These are phyloP conservation scores for Sesia bembeciformis DNA, from an alignment of 2,888 invertebrate species.

Conservation along the genomic window DNA sequence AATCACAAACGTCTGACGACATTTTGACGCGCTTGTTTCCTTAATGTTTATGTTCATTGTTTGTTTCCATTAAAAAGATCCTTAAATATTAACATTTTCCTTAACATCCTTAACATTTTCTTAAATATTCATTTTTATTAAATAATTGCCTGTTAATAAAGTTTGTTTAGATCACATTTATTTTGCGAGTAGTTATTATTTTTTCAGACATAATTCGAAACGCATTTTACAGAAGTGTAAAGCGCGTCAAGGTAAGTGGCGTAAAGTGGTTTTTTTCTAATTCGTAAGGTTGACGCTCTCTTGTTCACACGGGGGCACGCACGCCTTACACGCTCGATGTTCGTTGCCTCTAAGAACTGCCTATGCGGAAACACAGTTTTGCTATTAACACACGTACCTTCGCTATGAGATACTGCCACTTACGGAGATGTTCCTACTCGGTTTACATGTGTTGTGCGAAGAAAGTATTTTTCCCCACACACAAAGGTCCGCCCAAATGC, in stretches of 20 bases:
- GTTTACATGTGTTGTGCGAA: conserved; percentile 17
- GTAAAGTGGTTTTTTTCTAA: conserved; percentile 63
- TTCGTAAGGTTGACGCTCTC: conserved; percentile 72
- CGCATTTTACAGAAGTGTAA: background rate
- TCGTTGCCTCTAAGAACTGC: conserved; percentile 59
- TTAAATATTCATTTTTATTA: too few species aligned
- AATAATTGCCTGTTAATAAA: too few species aligned
- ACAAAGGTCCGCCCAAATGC: conserved; percentile 23
- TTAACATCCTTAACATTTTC: too few species aligned
- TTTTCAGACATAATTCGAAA: too few species aligned
- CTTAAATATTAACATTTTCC: too few species aligned
- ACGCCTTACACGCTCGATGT: conserved; percentile 44
- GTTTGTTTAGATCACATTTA: too few species aligned
- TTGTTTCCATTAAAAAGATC: too few species aligned
- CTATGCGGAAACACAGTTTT: conserved; percentile 70
- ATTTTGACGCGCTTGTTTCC: conserved; percentile 23
- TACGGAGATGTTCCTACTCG: conserved; percentile 41
- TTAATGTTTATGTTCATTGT: too few species aligned
- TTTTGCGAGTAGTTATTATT: too few species aligned
- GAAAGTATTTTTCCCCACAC: conserved; percentile 56
- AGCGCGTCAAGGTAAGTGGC: conserved; percentile 27
- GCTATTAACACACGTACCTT: conserved; percentile 70
- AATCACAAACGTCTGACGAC: conserved; percentile 22
- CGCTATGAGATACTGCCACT: conserved; percentile 68
- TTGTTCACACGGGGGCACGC: conserved; percentile 58